These are phyloP conservation scores for Acromyrmex charruanus DNA, from an alignment of 1,140 invertebrate genomes.

Conservation along the genomic window DNA sequence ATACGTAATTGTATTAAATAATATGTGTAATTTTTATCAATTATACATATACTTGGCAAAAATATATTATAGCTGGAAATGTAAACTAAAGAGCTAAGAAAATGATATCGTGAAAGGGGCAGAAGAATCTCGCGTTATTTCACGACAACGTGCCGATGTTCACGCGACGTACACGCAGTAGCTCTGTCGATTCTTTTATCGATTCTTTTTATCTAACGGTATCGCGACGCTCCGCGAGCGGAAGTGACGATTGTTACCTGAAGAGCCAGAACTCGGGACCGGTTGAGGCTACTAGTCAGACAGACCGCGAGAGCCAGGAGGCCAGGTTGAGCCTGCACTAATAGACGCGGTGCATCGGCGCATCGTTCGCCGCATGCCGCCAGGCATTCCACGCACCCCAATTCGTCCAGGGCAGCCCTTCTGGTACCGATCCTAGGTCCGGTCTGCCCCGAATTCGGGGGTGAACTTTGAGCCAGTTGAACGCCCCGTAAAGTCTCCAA, in stretches of 20 bases:
- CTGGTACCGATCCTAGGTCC: conserved; percentile 84
- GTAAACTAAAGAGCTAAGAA: background rate
- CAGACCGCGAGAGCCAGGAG: conserved; percentile 95
- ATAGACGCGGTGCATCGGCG: conserved; percentile 90
- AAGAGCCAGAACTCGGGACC: conserved; percentile 93
- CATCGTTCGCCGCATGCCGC: conserved; percentile 92
- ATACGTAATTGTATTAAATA: background rate
- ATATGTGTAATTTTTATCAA: background rate
- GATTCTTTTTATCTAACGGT: conserved; percentile 64
- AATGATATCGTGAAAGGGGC: background rate
- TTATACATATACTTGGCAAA: background rate
- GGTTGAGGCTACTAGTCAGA: conserved; percentile 94
- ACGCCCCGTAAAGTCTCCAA: conserved; percentile 94
- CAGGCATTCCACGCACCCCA: conserved; percentile 95
- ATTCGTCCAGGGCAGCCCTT: conserved; percentile 93
- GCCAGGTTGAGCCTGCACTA: conserved; percentile 93
- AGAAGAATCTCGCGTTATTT: conserved; percentile 9
- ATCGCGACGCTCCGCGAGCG: conserved; percentile 46
- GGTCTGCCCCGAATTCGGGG: conserved; percentile 85
- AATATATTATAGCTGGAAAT: background rate
- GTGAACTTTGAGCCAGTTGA: conserved; percentile 90
- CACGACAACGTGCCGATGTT: background rate
- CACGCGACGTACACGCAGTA: background rate
- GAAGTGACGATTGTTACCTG: conserved; percentile 88
- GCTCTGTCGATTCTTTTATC: conserved; percentile 35